A percentile compares a stretch with the other conserved stretches of the same genome.
Evolutionary conservation across 1,140 invertebrate genomes (phyloP).

Genomic region (Dolichoris vasculosae): DNA sequence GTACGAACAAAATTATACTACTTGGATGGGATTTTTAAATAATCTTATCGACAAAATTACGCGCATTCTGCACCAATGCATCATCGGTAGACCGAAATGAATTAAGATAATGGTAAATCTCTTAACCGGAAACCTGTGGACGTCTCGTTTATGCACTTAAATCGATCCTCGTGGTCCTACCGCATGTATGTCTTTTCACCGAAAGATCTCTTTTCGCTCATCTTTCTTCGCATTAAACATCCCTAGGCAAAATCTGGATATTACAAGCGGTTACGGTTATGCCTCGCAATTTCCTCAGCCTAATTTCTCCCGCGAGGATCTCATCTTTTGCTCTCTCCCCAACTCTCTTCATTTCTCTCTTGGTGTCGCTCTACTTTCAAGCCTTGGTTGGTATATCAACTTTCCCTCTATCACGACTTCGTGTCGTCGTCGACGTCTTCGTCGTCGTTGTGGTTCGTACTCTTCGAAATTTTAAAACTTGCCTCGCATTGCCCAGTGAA

Average conservation of each 20-base stretch:
- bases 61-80: neutral
- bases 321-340: neutral
- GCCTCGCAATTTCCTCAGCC: slow-evolving; percentile 56
- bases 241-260: slow-evolving; percentile 50
- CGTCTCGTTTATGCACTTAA: neutral
- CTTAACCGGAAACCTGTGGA: neutral
- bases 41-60: neutral
- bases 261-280: slow-evolving; percentile 57
- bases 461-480: slow-evolving; percentile 33
- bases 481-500: slow-evolving; percentile 19
- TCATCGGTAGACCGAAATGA: neutral
- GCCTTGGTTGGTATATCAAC: neutral
- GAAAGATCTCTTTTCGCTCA: neutral
- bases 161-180: no score
- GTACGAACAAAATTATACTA: neutral
- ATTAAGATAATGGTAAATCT: neutral
- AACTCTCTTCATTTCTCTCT: neutral
- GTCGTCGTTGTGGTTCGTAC: slow-evolving; percentile 24
- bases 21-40: neutral
- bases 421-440: slow-evolving; percentile 19
- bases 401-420: slow-evolving; percentile 6
- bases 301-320: slow-evolving; percentile 55
- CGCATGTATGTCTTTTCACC: no score
- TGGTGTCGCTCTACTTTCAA: neutral
- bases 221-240: slow-evolving; percentile 30